phyloP scores from a whole-genome alignment of 2,797 vertebrate species.

The Eupleurogrammus muticus region DNA sequence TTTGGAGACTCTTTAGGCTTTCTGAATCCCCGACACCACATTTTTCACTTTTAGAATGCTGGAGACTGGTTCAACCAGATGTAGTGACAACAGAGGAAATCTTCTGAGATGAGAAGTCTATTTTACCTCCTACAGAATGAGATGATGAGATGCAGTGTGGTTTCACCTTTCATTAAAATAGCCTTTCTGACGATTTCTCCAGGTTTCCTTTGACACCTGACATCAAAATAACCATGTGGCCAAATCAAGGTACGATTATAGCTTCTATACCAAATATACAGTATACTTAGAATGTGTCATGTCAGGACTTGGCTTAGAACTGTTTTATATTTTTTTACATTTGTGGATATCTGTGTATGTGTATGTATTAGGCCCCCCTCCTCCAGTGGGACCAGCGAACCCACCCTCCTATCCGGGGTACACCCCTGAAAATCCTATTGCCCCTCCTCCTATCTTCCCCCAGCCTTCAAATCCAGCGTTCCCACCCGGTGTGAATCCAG shows the following conservation, averaged over 20 bases:
- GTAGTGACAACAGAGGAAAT: neutral
- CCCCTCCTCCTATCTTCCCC: slow-evolving; percentile 67
- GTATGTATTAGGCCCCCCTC: slow-evolving; percentile 68
- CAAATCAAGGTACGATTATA: slow-evolving; percentile 77
- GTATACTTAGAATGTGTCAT: neutral
- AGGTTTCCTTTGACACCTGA: slow-evolving; percentile 25
- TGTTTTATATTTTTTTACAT: neutral
- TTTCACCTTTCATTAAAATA: neutral
- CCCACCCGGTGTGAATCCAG: slow-evolving; percentile 64
- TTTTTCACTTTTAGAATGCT: no score
- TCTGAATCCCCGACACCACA: no score
- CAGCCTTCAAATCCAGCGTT: slow-evolving; percentile 56
- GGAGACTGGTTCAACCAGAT: neutral
- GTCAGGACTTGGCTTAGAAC: neutral
- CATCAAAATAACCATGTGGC: slow-evolving; percentile 72
- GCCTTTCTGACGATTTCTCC: slow-evolving; percentile 13
- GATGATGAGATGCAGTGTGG: neutral
- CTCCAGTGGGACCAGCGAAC: slow-evolving; percentile 64
- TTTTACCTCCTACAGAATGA: neutral
- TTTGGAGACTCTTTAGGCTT: no score
- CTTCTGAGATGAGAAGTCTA: neutral
- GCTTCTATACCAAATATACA: neutral
- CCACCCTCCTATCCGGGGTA: slow-evolving; percentile 78
- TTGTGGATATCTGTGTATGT: slow-evolving; percentile 11
- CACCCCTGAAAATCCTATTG: slow-evolving; percentile 61